Evolutionary conservation across 2,797 vertebrate species (phyloP), one percentile per base, ranked within the genome.

Genomic region (Malurus leucopterus): DNA sequence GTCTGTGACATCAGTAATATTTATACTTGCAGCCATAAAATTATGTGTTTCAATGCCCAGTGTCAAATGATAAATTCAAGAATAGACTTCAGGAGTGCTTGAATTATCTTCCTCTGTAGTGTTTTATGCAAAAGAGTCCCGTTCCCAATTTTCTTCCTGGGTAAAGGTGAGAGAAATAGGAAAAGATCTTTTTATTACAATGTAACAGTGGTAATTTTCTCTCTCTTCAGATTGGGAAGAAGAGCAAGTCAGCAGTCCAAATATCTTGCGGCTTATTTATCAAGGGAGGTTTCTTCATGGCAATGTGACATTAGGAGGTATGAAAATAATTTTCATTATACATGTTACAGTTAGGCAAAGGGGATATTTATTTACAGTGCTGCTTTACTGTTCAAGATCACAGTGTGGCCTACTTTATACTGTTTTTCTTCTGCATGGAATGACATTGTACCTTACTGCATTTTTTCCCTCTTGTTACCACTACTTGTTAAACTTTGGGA

Each of bases 301-400:
- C 97, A 99, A 99, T 88, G 99, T 99, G 96, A 99, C 99, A 92
- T 97, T 99, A 98, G 99, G 99, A 99, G 99, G 99, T 99, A 98
- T 18, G 81, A 73, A 93, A 91, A 74, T 55, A 58, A 88, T 72
- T 72, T 92, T 77, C 43, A 50, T 88, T 59, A 16, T 59, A 55
- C 4, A 1, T 73, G 24, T 67, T 91, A 72, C 46, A n/a, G 41
- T 54, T 69, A 38, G 32, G 59, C 68, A 71, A 77, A 84, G 19
- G 22, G 8, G 17, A 29, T 90, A n/a, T 76, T 73, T 86, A 51
- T 87, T 96, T 90, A 58, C 41, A 55, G 36, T 47, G 49, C 34
- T 50, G 5, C 47, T 86, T 85, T 79, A 78, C 26, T 82, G 30
- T 53, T 95, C 62, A 67, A 47, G 67, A n/a, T 93, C 38, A 36